Evolutionary conservation across 1,140 invertebrate species (phyloP).

Genomic region (Drosophila rhopaloa): DNA sequence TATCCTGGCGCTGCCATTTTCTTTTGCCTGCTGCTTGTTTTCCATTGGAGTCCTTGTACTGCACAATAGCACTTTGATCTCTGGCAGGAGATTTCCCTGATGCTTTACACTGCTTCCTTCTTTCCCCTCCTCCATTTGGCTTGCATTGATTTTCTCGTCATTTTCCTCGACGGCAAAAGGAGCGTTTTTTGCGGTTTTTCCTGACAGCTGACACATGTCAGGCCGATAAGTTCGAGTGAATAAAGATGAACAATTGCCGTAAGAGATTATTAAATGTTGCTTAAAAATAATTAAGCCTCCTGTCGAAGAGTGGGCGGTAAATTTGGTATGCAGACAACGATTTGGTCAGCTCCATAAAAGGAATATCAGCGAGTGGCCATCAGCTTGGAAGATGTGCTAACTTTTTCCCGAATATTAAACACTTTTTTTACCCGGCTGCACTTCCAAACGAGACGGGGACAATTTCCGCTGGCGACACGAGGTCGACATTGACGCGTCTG

Average conservation of each 20-base stretch:
- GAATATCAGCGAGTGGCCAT: slow-evolving; percentile 46
- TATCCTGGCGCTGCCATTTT: slow-evolving; percentile 48
- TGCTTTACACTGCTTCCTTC: slow-evolving; percentile 20
- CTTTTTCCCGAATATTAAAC: slow-evolving; percentile 59
- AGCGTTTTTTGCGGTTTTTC: slow-evolving; percentile 44
- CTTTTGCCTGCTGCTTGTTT: slow-evolving; percentile 8
- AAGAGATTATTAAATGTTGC: slow-evolving; percentile 54
- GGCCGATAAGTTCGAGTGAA: slow-evolving; percentile 47
- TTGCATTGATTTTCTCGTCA: slow-evolving; percentile 48
- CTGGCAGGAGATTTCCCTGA: slow-evolving; percentile 42
- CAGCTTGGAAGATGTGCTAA: slow-evolving; percentile 46
- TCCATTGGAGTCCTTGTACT: slow-evolving; percentile 35
- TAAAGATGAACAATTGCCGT: slow-evolving; percentile 57
- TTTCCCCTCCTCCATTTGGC: background rate
- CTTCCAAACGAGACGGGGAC: slow-evolving; percentile 18
- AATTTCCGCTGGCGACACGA: slow-evolving; percentile 50
- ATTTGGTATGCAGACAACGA: slow-evolving; percentile 54
- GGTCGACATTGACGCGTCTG: slow-evolving; percentile 56
- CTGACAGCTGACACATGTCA: slow-evolving; percentile 58
- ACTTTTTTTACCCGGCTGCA: slow-evolving; percentile 21
- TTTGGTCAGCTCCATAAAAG: slow-evolving; percentile 42
- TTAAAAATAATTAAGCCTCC: slow-evolving; percentile 56
- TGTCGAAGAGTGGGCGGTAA: background rate
- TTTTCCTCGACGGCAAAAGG: slow-evolving; percentile 3
- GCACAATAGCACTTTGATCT: slow-evolving; percentile 63